Base-by-base conservation (phyloP, 30 jellyfish, hydroid and myxozoan species). In the Aurelia aurita region DNA sequence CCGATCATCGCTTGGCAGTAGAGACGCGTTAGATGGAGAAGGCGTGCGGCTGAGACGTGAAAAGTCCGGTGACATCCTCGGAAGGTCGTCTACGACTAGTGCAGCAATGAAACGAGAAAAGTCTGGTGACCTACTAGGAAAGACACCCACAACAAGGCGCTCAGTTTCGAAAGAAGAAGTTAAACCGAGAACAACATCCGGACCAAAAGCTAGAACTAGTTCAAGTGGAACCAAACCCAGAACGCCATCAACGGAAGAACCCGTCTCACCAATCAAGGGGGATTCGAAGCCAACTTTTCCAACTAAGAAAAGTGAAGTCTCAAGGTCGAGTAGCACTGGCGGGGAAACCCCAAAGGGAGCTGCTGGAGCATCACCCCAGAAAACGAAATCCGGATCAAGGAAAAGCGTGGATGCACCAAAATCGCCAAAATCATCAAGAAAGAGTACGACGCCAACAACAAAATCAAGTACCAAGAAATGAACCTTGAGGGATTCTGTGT, bases 31-130 rank as follows among this genome's bases (percentile, higher is more conserved):
- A 26, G 96, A 86, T 54, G 91, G 51, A 4, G 59, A 1, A 28
- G 62, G 35, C 54, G 71, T 26, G 72, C 51, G 55, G 61, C 22
- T 80, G 57, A 58, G 51, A 29, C 80, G 91, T 4, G 85, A 81
- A 29, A 81, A 81, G 70, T 81, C 97, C 0, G 96, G 97, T 6
- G 97, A 89, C 54, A 92, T 89, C 15, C 82, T 85, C 31, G 47
- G 68, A 29, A 83, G 97, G 59, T 59, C 82, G 55, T 77, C 64
- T 65, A 60, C 83, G 2, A 5, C 51, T 8, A 39, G 51, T 15
- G 51, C 51, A 39, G 34, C 75, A 43, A 44, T 44, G 29, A 64
- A 29, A 55, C 76, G 55, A 64, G 51, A 64, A 27, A 64, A 22
- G 76, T 64, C 76, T 8, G 46, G 76, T 64, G 76, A 64, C 25